Conservation (phyloP, 92 coral and sea anemone species). For the Epizoanthus rinbou region DNA sequence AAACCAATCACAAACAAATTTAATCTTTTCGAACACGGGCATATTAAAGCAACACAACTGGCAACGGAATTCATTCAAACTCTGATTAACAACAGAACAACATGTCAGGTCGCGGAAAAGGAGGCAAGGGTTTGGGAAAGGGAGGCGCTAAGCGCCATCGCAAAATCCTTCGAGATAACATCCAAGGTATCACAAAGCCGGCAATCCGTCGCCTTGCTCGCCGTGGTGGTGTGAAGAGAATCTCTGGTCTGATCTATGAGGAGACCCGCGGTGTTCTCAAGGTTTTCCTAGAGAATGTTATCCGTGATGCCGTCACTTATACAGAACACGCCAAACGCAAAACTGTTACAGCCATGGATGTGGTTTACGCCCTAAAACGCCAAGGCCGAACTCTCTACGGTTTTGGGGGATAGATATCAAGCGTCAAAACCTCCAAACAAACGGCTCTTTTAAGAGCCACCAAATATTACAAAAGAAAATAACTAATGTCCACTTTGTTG, state of each 20-base stretch:
- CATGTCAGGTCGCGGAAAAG: conserved; percentile 39
- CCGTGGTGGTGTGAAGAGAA: conserved; percentile 37
- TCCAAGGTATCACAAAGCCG: too few relatives aligned
- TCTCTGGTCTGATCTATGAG: too few relatives aligned
- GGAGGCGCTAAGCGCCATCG: too few relatives aligned
- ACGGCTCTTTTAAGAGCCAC: too few relatives aligned
- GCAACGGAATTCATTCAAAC: conserved; percentile 28
- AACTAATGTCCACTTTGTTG: too few relatives aligned
- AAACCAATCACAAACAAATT: conserved; percentile 25
- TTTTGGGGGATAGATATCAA: conserved; percentile 29
- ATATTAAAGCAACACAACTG: conserved; percentile 36
- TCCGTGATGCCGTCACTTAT: too few relatives aligned
- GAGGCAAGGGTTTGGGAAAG: conserved; percentile 41
- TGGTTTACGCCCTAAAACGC: too few relatives aligned
- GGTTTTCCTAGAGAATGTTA: too few relatives aligned
- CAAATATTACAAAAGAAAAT: conserved; percentile 4
- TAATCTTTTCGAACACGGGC: conserved; percentile 26
- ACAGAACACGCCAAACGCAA: conserved; percentile 40
- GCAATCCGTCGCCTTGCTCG: conserved; percentile 18
- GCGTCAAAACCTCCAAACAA: conserved; percentile 33
- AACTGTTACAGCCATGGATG: conserved; percentile 34
- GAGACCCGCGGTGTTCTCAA: too few relatives aligned
- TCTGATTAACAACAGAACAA: conserved; percentile 37
- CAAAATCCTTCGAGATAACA: too few relatives aligned
- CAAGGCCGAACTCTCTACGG: conserved; percentile 24